A percentile compares a stretch with the other conserved stretches of the same genome.
Evolutionary conservation across 2,888 invertebrate species (phyloP).

Genomic region (Drosophila siamana): DNA sequence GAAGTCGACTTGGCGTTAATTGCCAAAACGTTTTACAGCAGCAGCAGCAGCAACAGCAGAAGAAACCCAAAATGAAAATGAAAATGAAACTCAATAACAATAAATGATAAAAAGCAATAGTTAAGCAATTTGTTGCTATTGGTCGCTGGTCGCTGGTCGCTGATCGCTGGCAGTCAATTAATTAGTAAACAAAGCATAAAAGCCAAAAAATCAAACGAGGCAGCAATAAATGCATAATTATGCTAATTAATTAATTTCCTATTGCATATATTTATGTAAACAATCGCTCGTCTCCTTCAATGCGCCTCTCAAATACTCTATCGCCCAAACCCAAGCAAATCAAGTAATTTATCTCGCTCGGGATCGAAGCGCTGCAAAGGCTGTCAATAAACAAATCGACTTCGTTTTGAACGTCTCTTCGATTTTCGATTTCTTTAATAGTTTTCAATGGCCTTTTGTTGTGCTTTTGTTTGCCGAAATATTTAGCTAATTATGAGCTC

Average conservation of each 20-base stretch:
- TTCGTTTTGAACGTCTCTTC: background rate
- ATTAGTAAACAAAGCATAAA: conserved; percentile 76
- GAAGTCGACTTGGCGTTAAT: conserved; percentile 37
- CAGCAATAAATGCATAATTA: conserved; percentile 72
- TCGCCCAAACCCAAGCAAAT: too few relatives aligned
- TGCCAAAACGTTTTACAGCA: conserved; percentile 45
- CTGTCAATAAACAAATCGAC: background rate
- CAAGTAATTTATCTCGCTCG: too few relatives aligned
- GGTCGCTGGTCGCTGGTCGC: too few relatives aligned
- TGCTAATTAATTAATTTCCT: conserved; percentile 70
- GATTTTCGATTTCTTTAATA: conserved; percentile 36
- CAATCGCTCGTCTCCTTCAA: background rate
- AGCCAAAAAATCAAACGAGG: conserved; percentile 46
- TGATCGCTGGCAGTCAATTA: conserved; percentile 60
- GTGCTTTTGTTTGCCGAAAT: conserved; percentile 27
- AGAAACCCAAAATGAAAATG: conserved; percentile 3
- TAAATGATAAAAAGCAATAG: conserved; percentile 19
- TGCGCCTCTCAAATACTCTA: conserved; percentile 22
- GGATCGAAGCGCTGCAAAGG: too few relatives aligned
- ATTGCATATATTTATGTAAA: conserved; percentile 55
- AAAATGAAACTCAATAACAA: conserved; percentile 5
- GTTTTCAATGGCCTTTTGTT: conserved; percentile 37
- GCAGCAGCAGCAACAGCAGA: conserved; percentile 15
- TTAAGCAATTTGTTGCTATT: conserved; percentile 47
- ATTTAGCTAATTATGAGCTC: conserved; percentile 32